phyloP scores from a whole-genome alignment of 1,140 invertebrate species.

The Ephestia elutella region DNA sequence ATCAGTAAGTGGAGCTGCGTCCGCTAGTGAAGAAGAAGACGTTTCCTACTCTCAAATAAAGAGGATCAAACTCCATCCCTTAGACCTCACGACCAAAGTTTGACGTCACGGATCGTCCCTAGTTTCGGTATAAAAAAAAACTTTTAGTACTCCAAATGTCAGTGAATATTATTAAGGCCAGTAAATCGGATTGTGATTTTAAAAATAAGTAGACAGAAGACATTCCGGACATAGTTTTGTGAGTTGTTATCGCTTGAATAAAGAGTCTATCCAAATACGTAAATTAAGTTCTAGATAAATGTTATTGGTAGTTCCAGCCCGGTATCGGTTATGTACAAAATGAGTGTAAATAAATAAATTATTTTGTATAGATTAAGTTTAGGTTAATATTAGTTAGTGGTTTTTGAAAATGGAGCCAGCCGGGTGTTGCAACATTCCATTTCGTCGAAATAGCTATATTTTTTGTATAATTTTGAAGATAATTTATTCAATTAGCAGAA shows the following conservation, averaged over 20 bases:
- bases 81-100: conserved; percentile 81
- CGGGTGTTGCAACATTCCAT: conserved; percentile 46
- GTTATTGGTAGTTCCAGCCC: conserved; percentile 52
- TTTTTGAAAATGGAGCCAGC: conserved; percentile 40
- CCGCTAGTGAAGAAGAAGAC: conserved; percentile 73
- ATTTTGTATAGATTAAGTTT: conserved; percentile 52
- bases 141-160: conserved; percentile 13
- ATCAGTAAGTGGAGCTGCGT: conserved; percentile 74
- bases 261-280: conserved; percentile 73
- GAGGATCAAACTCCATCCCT: conserved; percentile 74
- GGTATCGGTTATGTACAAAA: conserved; percentile 66
- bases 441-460: conserved; percentile 32
- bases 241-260: conserved; percentile 64
- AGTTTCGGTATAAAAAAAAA: conserved; percentile 28
- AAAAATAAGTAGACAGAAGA: conserved; percentile 40
- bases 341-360: conserved; percentile 70
- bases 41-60: conserved; percentile 72
- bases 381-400: conserved; percentile 48
- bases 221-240: conserved; percentile 36
- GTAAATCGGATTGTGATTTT: conserved; percentile 66
- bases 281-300: conserved; percentile 61
- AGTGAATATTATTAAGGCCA: conserved; percentile 57
- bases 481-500: conserved; percentile 67
- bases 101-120: conserved; percentile 40
- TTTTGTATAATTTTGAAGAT: conserved; percentile 54